Conservation (phyloP, 2,888 invertebrate species). For the Eledona agricola region DNA sequence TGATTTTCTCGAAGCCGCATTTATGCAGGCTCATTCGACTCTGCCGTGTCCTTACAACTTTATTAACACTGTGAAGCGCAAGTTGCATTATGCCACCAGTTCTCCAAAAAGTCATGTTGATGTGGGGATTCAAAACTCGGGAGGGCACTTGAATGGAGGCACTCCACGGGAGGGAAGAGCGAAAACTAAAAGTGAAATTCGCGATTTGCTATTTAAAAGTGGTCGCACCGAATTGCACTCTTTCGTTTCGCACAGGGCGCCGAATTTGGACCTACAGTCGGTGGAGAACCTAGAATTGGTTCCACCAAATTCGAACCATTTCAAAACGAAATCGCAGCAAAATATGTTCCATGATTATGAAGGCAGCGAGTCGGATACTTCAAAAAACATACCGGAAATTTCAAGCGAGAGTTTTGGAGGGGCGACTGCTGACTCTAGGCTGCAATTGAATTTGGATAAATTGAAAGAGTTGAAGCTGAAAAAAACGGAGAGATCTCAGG, state of each 20-base stretch:
- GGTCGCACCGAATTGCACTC: slow-evolving; percentile 40
- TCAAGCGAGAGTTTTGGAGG: slow-evolving; percentile 56
- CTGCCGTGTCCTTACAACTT: slow-evolving; percentile 68
- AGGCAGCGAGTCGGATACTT: slow-evolving; percentile 60
- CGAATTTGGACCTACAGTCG: slow-evolving; percentile 51
- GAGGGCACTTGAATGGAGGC: slow-evolving; percentile 1
- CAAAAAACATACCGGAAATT: slow-evolving; percentile 61
- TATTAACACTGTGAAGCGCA: slow-evolving; percentile 68
- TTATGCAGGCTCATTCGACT: slow-evolving; percentile 55
- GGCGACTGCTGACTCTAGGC: slow-evolving; percentile 37
- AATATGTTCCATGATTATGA: slow-evolving; percentile 11
- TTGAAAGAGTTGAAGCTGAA: slow-evolving; percentile 39
- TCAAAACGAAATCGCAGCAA: slow-evolving; percentile 2
- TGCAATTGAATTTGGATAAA: slow-evolving; percentile 37
- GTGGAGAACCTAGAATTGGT: slow-evolving; percentile 51
- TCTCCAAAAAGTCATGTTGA: slow-evolving; percentile 45
- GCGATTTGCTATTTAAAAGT: slow-evolving; percentile 24
- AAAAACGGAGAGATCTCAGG: slow-evolving; percentile 18
- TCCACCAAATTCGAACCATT: slow-evolving; percentile 12
- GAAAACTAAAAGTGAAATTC: slow-evolving; percentile 30
- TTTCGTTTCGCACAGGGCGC: slow-evolving; percentile 50
- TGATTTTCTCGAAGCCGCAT: slow-evolving; percentile 48
- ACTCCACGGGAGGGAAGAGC: slow-evolving; percentile 10
- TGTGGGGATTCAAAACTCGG: slow-evolving; percentile 49
- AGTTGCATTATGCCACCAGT: slow-evolving; percentile 60